These are phyloP conservation scores for Rafetus swinhoei DNA, from an alignment of 2,113 vertebrate species.

Conservation along the genomic window DNA sequence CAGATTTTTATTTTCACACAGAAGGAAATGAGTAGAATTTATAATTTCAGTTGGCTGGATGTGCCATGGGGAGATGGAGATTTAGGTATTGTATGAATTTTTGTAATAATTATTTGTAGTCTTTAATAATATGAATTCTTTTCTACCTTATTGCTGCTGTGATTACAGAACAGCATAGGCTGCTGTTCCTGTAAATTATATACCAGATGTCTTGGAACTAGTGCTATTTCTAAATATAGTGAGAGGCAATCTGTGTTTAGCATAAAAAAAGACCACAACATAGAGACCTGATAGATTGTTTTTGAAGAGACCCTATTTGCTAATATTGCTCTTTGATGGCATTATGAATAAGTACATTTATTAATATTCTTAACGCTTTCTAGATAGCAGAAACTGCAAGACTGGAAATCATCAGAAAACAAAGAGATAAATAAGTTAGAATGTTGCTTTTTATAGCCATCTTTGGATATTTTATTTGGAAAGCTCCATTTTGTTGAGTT, in stretches of 20 bases:
- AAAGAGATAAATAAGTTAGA: neutral
- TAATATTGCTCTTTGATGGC: neutral
- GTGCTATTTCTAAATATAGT: conserved; percentile 71
- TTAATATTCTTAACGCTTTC: neutral
- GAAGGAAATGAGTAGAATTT: conserved; percentile 84
- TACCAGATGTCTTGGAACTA: conserved; percentile 57
- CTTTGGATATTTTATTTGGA: neutral
- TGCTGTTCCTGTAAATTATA: conserved; percentile 45
- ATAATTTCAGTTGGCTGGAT: conserved; percentile 86
- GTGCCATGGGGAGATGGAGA: conserved; percentile 94
- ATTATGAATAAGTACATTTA: neutral
- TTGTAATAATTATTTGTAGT: neutral
- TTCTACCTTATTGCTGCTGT: conserved; percentile 27
- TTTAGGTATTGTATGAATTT: conserved; percentile 83
- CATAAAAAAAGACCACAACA: neutral
- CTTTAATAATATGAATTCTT: conserved; percentile 5
- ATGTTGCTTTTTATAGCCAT: neutral
- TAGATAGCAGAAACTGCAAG: neutral
- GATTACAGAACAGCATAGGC: conserved; percentile 55
- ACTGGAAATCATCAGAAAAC: neutral
- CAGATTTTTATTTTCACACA: conserved; percentile 56
- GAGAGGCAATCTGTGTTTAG: conserved; percentile 10
- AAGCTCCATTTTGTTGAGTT: neutral
- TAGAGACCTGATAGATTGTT: conserved; percentile 44
- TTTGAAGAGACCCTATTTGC: conserved; percentile 11